A percentile compares a stretch with the other conserved stretches of the same genome.
These are phyloP conservation scores for Oedothorax gibbosus DNA, from an alignment of 1,140 invertebrate genomes.

Conservation along the genomic window DNA sequence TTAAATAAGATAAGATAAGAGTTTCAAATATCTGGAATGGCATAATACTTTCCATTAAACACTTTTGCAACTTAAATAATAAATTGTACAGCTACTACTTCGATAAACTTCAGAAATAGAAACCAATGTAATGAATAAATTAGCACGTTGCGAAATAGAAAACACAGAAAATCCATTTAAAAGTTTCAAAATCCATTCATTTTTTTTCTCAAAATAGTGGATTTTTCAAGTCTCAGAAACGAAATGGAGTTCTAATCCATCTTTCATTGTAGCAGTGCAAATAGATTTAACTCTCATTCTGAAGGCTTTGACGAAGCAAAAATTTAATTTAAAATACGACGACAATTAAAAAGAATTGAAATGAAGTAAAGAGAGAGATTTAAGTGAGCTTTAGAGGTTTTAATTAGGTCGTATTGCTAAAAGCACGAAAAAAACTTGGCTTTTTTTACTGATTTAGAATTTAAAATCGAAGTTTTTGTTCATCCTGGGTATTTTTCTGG, in stretches of 20 bases:
- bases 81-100: too few species aligned
- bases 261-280: slow-evolving; percentile 1
- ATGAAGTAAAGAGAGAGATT: slow-evolving; percentile 2
- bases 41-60: too few species aligned
- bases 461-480: neutral
- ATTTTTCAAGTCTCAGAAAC: slow-evolving; percentile 6
- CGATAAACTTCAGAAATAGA: neutral
- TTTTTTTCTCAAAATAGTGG: neutral
- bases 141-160: slow-evolving; percentile 21
- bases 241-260: slow-evolving; percentile 16
- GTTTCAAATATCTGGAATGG: too few species aligned
- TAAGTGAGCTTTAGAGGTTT: slow-evolving; percentile 33
- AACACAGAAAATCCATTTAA: slow-evolving; percentile 49
- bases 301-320: neutral
- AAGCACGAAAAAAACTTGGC: neutral
- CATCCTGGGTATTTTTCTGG: neutral
- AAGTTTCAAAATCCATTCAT: slow-evolving; percentile 18
- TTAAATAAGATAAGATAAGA: too few species aligned
- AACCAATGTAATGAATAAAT: slow-evolving; percentile 36
- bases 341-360: slow-evolving; percentile 29
- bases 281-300: neutral
- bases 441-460: slow-evolving; percentile 15
- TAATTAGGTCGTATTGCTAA: slow-evolving; percentile 42
- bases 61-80: too few species aligned
- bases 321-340: slow-evolving; percentile 45